Base-by-base conservation (phyloP, 2,888 invertebrate genomes). In the Oxycera nigricornis region DNA sequence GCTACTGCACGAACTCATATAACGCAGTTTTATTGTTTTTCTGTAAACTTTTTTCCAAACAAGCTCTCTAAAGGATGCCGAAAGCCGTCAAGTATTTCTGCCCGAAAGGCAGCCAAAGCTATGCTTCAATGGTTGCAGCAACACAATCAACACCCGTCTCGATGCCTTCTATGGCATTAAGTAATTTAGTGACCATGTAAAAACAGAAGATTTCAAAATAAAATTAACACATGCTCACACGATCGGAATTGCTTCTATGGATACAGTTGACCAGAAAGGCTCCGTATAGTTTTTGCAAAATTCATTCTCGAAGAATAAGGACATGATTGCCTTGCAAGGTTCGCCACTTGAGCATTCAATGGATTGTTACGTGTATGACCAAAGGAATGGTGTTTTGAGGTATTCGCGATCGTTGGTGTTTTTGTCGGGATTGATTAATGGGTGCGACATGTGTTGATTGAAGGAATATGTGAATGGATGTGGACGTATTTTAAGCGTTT, bases 341-440 rank as follows among this genome's bases (percentile, higher is more conserved):
- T 26, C n/a, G n/a, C 30, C 26, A 59, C 14, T 59, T 2, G n/a
- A 59, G 22, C n/a, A 26, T 14, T 59, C 59, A 0, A 28, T 30
- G 26, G 59, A 30, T 59, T 14, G 30, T 59, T 28, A 30, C 17
- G 59, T 59, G 59, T 28, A 59, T 59, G 59, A 59, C 26, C 59
- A 59, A 59, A 59, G 59, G 59, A 59, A 59, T 59, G 59, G 59
- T 28, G 59, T 11, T 28, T 59, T 26, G 28, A 30, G 11, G 30
- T 2, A 26, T n/a, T n/a, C n/a, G n/a, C 35, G 6, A 7, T 35
- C 6, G 35, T 7, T 35, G 35, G 35, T 7, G 35, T 35, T 35
- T 35, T 35, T 35, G 35, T n/a, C n/a, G n/a, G n/a, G n/a, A n/a
- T n/a, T n/a, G n/a, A n/a, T n/a, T n/a, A n/a, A n/a, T n/a, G n/a